Percentiles rank a stretch among this genome's conserved stretches.
Evolutionary conservation across 2,113 vertebrate genomes (phyloP).

Genomic region (Sardina pilchardus): DNA sequence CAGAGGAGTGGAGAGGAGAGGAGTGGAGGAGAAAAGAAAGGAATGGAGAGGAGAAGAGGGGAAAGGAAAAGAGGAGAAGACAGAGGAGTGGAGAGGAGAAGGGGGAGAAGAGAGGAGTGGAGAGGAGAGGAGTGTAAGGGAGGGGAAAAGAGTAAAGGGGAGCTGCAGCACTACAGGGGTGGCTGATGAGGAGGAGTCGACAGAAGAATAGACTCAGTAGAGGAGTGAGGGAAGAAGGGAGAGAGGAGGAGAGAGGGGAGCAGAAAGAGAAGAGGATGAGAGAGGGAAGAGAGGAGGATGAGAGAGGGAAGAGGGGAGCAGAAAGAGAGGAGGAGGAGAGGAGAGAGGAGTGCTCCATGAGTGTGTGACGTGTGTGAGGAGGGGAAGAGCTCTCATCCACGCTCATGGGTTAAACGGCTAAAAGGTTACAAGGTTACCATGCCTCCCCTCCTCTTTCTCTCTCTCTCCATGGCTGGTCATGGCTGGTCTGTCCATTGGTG

Average conservation of each 20-base stretch:
- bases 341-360: not conserved
- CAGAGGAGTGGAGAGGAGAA: not conserved
- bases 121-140: not conserved
- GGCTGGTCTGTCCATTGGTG: not conserved
- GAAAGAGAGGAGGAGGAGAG: not conserved
- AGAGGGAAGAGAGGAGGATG: not conserved
- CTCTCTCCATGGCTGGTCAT: not conserved
- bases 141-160: not conserved
- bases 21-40: not conserved
- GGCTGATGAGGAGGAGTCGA: too few species aligned
- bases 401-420: not conserved
- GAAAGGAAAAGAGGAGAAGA: not conserved
- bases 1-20: not conserved
- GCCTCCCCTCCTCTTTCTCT: not conserved
- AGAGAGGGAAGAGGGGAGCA: not conserved
- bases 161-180: too few species aligned
- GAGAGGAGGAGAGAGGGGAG: not conserved
- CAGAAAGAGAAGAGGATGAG: not conserved
- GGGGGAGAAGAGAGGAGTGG: not conserved
- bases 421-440: not conserved
- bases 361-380: not conserved
- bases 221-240: not conserved
- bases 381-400: not conserved
- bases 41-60: not conserved
- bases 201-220: not conserved